Base-by-base conservation (phyloP, 1,140 invertebrate species). In the Babylonia areolata region DNA sequence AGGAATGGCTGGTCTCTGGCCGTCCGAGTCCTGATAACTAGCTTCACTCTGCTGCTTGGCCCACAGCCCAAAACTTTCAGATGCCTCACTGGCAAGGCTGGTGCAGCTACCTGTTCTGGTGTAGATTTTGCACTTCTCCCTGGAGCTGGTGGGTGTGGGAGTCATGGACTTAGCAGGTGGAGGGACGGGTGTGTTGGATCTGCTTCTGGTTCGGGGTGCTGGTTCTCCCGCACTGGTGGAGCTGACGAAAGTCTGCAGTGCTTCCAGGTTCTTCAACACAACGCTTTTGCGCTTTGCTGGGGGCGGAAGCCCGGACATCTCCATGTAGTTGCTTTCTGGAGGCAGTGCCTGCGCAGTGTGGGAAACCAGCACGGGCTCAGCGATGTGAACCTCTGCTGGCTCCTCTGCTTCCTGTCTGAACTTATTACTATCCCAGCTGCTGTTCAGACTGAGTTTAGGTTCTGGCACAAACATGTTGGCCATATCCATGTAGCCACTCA, bases 401-500 rank as follows among this genome's bases (percentile, higher is more conserved):
- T 88, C 87, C 51, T 64, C 77, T 17, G 54, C 35, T 28, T 81
- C 28, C 42, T 54, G 54, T 81, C 79, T 40, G 23, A 83, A 31
- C 9, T 64, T 54, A n/a, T n/a, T n/a, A n/a, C n/a, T n/a, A 51
- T 84, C 42, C 12, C 81, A 42, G 51, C 81, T 58, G 81, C n/a
- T 17, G 33, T 37, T 28, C 12, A 46, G 28, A n/a, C 23, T 58
- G 23, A 31, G 54, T 46, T 83, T 82, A 37, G 46, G 54, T 69
- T 86, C 87, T 73, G 85, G 84, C 58, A 85, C 81, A 84, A 90
- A 90, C 83, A 88, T 87, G n/a, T 87, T 89, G 28, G 90, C 87
- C 91, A 92, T 92, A 78, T 91, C 90, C 88, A 92, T 91, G 80
- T 92, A 92, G 64, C 89, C 89, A 86, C 87, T 83, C 42, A 73